phyloP scores from a whole-genome alignment of 2,888 invertebrate species.

The Chaitophorus viminalis region DNA sequence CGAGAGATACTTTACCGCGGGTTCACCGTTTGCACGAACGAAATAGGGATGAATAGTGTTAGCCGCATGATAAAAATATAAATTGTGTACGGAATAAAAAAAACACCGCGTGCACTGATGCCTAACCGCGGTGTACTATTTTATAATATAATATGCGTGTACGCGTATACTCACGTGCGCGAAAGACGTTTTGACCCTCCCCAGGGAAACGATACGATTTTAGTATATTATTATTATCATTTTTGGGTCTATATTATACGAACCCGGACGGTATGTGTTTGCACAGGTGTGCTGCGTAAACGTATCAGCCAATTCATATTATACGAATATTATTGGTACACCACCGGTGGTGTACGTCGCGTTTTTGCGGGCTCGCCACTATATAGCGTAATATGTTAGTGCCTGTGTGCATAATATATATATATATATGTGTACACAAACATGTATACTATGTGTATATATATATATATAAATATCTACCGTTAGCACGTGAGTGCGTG shows the following conservation, averaged over 20 bases:
- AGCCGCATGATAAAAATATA: too few species aligned
- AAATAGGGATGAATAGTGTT: too few species aligned
- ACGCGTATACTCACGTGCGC: neutral
- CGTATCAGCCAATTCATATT: too few species aligned
- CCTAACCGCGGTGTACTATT: neutral
- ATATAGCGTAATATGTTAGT: neutral
- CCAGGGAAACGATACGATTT: constrained; percentile 4
- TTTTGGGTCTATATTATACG: neutral
- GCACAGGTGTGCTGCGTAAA: too few species aligned
- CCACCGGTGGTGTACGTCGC: too few species aligned
- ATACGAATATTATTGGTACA: too few species aligned
- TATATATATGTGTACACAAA: neutral
- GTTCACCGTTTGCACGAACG: neutral
- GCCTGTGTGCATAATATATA: neutral
- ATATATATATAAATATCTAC: neutral
- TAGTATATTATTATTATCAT: constrained; percentile 1
- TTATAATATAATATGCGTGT: too few species aligned
- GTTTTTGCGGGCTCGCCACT: too few species aligned
- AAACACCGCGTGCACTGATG: too few species aligned
- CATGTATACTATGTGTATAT: neutral
- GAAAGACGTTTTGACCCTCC: neutral
- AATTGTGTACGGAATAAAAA: neutral
- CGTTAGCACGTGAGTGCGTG: too few species aligned
- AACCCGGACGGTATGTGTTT: too few species aligned
- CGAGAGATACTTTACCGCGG: neutral